Evolutionary conservation across 2,797 vertebrate species (phyloP).

Genomic region (Threskiornis aethiopicus): DNA sequence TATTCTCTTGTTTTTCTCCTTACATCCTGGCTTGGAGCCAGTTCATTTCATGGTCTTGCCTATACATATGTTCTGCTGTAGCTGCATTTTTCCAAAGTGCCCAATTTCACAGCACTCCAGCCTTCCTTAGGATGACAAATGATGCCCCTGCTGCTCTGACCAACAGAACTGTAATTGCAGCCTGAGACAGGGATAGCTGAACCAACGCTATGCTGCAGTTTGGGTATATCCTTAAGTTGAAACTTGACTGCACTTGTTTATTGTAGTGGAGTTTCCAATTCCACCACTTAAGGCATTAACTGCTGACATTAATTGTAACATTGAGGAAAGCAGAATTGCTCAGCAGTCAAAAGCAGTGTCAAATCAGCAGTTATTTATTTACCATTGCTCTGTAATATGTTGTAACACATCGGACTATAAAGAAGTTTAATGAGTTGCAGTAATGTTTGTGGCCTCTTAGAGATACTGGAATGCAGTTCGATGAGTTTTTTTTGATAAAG

Average conservation of each 20-base stretch:
- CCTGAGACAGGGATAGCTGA: slow-evolving; percentile 19
- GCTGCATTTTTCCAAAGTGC: slow-evolving; percentile 66
- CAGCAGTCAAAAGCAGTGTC: slow-evolving; percentile 33
- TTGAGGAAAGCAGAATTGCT: slow-evolving; percentile 36
- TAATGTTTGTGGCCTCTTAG: neutral
- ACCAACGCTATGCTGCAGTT: neutral
- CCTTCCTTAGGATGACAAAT: slow-evolving; percentile 63
- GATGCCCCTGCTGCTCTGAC: slow-evolving; percentile 45
- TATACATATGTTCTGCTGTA: slow-evolving; percentile 65
- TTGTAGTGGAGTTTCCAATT: neutral
- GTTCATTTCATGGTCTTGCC: slow-evolving; percentile 65
- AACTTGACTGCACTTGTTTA: slow-evolving; percentile 23
- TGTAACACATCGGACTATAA: neutral
- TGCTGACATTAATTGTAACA: slow-evolving; percentile 43
- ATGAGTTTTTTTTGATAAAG: neutral
- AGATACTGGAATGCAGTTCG: neutral
- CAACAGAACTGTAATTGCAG: slow-evolving; percentile 57
- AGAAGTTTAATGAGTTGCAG: slow-evolving; percentile 38
- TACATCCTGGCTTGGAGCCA: slow-evolving; percentile 38
- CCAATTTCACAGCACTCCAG: slow-evolving; percentile 55
- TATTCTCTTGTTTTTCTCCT: slow-evolving; percentile 37
- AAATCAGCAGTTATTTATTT: slow-evolving; percentile 61
- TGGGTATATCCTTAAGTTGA: neutral
- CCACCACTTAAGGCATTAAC: slow-evolving; percentile 31
- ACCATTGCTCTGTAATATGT: neutral